Evolutionary conservation across 2,113 vertebrate genomes (phyloP).

Genomic region (Phylloscopus trochiloides): DNA sequence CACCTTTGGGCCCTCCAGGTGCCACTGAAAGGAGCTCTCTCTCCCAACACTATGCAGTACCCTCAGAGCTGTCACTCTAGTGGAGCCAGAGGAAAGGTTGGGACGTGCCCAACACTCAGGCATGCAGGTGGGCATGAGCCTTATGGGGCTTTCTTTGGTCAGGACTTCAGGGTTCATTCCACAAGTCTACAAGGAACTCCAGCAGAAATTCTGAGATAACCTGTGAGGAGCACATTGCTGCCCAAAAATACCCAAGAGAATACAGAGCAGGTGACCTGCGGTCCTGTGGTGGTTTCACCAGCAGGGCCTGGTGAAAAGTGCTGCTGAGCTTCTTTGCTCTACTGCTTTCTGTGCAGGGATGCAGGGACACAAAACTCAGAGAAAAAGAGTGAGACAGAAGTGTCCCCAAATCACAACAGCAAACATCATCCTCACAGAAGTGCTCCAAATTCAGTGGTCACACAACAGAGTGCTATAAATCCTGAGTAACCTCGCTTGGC

Average conservation of each 20-base stretch:
- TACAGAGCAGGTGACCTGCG: neutral
- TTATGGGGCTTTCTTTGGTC: neutral
- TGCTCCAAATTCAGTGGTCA: neutral
- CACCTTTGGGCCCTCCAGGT: neutral
- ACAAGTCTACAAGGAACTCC: neutral
- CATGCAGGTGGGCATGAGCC: rapidly evolving
- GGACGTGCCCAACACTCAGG: neutral
- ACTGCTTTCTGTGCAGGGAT: neutral
- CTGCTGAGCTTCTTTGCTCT: neutral
- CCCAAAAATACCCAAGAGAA: neutral
- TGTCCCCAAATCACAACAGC: neutral
- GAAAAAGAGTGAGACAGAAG: neutral
- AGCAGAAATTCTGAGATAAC: neutral
- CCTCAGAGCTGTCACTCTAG: neutral
- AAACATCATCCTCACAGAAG: neutral
- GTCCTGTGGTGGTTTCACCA: too few species aligned
- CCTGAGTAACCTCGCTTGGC: neutral
- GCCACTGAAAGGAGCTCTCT: neutral
- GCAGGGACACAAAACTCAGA: rapidly evolving
- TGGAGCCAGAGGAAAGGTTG: neutral
- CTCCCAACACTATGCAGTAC: neutral
- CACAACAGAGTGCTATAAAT: neutral
- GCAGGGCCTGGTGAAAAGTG: neutral
- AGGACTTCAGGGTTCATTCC: neutral
- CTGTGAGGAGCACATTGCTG: neutral